Base-by-base conservation (phyloP, 2,113 vertebrate species). In the Rutilus rutilus region DNA sequence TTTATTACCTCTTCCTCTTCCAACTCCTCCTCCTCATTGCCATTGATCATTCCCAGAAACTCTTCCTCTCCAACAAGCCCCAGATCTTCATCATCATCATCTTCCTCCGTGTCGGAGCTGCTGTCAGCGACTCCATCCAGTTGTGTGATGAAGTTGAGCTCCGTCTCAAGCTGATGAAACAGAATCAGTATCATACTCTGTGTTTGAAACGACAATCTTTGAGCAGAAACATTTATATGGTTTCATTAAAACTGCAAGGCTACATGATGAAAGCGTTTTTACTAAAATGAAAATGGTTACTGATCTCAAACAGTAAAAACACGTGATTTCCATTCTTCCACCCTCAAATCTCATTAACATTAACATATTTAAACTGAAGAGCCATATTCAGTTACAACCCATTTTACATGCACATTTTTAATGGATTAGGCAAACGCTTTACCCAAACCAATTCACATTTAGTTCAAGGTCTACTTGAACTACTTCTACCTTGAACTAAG, bases 91-190 rank as follows among this genome's bases (percentile, higher is more conserved):
- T 59, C 82, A 11, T 93, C 93, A 84, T 90, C 87, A 0, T 78
- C 84, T 64, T 87, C 92, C 50, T 91, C 93, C 11, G 93, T 91
- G 75, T 93, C 96, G 25, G 96, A 96, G 89, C 94, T 95, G 86
- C 92, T 91, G 67, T 96, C 95, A n/a, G 92, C 92, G 0, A 95
- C 85, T 69, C 98, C 98, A 84, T 98, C 97, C 3, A 98, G 93
- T 90, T 99, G 98, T 86, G 97, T 94, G 57, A 98, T 96, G 36
- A 64, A 64, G 62, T 10, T 4, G 0, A 87, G 82, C 11, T 86
- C 81, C 81, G 88, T 71, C 84, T 89, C 84, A 50, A 88, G 74
- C 86, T 75, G 36, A 50, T 14, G 42, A 25, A 47, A n/a, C n/a
- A 25, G 23, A 1, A 50, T n/a, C 21, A 42, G 36, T 52, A 6